These are phyloP conservation scores for Dolichomitus sp. DNA, from an alignment of 2,888 invertebrate species.

Conservation along the genomic window DNA sequence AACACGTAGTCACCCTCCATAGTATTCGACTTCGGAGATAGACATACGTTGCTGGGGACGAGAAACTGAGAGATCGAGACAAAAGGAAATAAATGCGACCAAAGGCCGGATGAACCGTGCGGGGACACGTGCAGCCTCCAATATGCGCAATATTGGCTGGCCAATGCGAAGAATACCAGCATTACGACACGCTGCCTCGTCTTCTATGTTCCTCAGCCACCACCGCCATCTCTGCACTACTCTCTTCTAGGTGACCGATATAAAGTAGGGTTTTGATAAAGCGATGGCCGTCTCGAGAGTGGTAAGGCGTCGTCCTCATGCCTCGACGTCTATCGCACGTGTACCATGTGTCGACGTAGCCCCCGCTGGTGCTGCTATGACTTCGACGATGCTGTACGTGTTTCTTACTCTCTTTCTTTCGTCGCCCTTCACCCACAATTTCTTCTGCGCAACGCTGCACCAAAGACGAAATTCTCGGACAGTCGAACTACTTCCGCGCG, in stretches of 20 bases:
- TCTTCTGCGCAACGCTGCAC: slow-evolving; percentile 4
- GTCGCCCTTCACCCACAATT: not conserved
- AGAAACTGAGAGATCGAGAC: slow-evolving; percentile 44
- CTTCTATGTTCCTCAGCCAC: slow-evolving; percentile 21
- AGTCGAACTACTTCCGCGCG: slow-evolving; percentile 43
- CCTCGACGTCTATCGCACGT: slow-evolving; percentile 78
- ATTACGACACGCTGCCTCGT: slow-evolving; percentile 32
- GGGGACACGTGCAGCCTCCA: slow-evolving; percentile 67
- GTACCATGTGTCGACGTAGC: slow-evolving; percentile 74
- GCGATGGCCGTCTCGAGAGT: slow-evolving; percentile 68
- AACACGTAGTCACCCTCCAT: not conserved
- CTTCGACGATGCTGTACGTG: slow-evolving; percentile 54
- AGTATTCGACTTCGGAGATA: not conserved
- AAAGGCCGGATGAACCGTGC: slow-evolving; percentile 10
- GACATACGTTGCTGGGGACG: not conserved
- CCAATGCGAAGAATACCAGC: slow-evolving; percentile 73
- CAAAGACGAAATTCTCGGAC: slow-evolving; percentile 41
- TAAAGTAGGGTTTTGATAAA: slow-evolving; percentile 78
- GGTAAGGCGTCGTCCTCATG: slow-evolving; percentile 44
- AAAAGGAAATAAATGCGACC: slow-evolving; percentile 14
- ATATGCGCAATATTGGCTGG: slow-evolving; percentile 79
- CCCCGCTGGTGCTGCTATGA: slow-evolving; percentile 37
- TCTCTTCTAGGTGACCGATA: slow-evolving; percentile 66
- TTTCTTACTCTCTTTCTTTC: slow-evolving; percentile 35
- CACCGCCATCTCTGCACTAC: not conserved